Evolutionary conservation across 2,888 invertebrate genomes (phyloP).

Genomic region (Coenonympha glycerion): DNA sequence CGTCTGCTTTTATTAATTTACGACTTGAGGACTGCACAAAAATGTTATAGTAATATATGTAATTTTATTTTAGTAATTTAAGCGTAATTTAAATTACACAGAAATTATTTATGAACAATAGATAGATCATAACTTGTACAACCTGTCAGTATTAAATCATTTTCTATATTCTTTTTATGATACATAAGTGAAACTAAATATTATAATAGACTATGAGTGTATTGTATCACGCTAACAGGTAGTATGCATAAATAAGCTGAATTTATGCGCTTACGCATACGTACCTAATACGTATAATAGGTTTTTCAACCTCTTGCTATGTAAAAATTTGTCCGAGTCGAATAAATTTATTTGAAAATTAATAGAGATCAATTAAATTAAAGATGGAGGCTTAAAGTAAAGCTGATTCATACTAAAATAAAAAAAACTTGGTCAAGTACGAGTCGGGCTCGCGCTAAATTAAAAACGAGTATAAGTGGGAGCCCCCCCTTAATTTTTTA

Average conservation of each 20-base stretch:
- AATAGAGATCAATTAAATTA: too few relatives aligned
- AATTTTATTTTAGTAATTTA: neutral
- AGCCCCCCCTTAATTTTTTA: too few relatives aligned
- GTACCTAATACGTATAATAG: too few relatives aligned
- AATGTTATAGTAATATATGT: neutral
- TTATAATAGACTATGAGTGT: constrained; percentile 2
- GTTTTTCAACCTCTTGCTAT: neutral
- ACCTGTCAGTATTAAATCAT: constrained; percentile 1
- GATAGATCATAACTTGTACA: neutral
- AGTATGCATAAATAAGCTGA: neutral
- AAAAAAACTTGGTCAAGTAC: too few relatives aligned
- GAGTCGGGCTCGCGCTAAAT: too few relatives aligned
- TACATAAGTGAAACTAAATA: constrained; percentile 3
- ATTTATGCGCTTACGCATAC: neutral
- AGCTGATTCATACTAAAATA: too few relatives aligned
- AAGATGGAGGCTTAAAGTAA: too few relatives aligned
- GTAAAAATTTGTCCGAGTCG: too few relatives aligned
- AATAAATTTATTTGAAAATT: too few relatives aligned
- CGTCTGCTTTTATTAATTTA: constrained; percentile 4
- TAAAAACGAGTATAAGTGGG: too few relatives aligned
- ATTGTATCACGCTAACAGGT: neutral
- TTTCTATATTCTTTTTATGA: neutral
- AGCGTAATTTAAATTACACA: neutral
- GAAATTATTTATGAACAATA: constrained; percentile 1
- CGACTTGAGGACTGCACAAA: neutral